Evolutionary conservation across 2,113 vertebrate species (phyloP).

Genomic region (Zosterops hypoxanthus): DNA sequence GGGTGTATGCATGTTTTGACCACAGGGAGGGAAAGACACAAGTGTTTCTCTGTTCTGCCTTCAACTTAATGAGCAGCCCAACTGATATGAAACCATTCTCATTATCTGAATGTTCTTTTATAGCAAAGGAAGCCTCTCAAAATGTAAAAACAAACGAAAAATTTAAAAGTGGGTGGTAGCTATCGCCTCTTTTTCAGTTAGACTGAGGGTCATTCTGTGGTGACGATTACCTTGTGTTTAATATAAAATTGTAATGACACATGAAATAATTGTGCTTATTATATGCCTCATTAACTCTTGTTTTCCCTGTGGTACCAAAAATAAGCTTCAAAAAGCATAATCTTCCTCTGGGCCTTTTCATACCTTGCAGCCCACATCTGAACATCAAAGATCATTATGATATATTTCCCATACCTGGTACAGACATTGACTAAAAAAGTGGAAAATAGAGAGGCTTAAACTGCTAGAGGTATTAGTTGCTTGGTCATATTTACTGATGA

Average conservation of each 20-base stretch:
- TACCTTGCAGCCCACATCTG: not conserved
- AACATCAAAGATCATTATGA: not conserved
- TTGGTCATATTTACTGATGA: not conserved
- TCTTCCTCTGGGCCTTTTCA: not conserved
- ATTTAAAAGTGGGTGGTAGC: not conserved
- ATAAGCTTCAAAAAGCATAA: not conserved
- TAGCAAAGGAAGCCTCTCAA: not conserved
- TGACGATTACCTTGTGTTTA: not conserved
- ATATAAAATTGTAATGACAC: not conserved
- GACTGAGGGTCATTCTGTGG: not conserved
- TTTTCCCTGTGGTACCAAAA: not conserved
- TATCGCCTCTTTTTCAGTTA: not conserved
- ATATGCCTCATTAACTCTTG: not conserved
- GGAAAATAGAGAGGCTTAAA: not conserved
- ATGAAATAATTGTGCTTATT: not conserved
- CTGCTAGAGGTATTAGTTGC: not conserved
- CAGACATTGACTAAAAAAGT: not conserved
- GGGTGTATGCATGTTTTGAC: not conserved
- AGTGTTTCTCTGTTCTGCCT: constrained; percentile 22
- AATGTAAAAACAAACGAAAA: not conserved
- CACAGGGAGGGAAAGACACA: not conserved
- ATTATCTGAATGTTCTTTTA: not conserved
- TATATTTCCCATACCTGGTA: not conserved
- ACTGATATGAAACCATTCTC: not conserved
- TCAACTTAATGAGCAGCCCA: constrained; percentile 15